phyloP scores from a whole-genome alignment of 1,140 invertebrate genomes.

The Trachymyrmex cornetzi region DNA sequence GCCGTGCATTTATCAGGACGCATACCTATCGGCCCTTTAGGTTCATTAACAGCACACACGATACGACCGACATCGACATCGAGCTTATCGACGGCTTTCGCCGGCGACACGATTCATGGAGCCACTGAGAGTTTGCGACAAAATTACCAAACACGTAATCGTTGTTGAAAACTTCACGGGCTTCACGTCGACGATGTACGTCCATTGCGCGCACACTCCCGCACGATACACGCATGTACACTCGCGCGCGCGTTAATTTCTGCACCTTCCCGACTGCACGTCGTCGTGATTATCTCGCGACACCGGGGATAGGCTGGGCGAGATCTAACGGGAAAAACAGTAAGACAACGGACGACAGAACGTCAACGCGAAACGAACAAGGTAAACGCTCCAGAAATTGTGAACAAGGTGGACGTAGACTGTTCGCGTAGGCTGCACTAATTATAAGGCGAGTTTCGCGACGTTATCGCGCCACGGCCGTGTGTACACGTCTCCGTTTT shows the following conservation, averaged over 20 bases:
- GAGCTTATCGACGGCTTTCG: conserved; percentile 13
- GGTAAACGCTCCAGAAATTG: not conserved
- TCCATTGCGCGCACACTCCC: not conserved
- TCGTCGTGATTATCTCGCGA: not conserved
- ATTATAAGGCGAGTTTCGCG: conserved; percentile 26
- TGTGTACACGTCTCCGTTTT: not conserved
- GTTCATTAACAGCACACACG: conserved; percentile 1
- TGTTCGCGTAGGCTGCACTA: not conserved
- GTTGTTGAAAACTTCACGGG: conserved; percentile 22
- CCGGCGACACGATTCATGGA: not conserved
- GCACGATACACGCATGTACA: not conserved
- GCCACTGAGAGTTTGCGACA: not conserved
- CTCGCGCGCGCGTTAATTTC: not conserved
- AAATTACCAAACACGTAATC: conserved; percentile 25
- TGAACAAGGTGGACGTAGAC: not conserved
- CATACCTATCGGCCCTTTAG: not conserved
- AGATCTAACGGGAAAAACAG: not conserved
- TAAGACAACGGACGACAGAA: not conserved
- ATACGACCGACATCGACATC: not conserved
- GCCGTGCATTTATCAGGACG: not conserved
- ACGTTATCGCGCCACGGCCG: conserved; percentile 37
- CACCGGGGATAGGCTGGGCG: not conserved
- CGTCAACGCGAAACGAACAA: not conserved
- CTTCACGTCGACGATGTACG: conserved; percentile 20
- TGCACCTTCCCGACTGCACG: not conserved